Base-by-base conservation (phyloP, 2,797 vertebrate genomes). In the Gambusia yucatana region DNA sequence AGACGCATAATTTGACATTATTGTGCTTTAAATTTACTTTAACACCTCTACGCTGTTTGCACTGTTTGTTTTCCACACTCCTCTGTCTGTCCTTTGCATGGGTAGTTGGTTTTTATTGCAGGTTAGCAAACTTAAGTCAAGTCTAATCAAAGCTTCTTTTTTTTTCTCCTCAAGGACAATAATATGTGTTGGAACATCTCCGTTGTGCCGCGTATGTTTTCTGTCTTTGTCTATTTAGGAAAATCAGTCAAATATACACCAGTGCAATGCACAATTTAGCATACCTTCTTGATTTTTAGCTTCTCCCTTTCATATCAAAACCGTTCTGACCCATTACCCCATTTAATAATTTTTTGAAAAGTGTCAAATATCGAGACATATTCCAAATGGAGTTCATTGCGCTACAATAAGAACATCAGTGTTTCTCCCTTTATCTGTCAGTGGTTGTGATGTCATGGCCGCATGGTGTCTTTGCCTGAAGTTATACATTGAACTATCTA, bases 401-500 rank as follows among this genome's bases (percentile, higher is more conserved):
- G 28, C 43, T 71, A 16, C 28, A 28, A 16, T 20, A 28, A n/a
- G 22, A 41, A 41, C 25, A 43, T 69, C 65, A 6, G 39, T 47
- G 70, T 48, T 72, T 4, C 16, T 48, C 30, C 4, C 16, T 43
- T 43, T 43, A 57, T 28, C 43, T 47, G 41, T 46, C 55, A 61
- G 33, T 16, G 33, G 48, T 55, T 52, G 13, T 73, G 55, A n/a
- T 39, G 48, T 73, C 75, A 84, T 76, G 70, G 43, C 82, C 87
- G 81, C 85, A 89, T 85, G 78, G 75, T 50, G 77, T 80, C 77
- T 77, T 80, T 82, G 76, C 78, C 20, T 44, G 71, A n/a, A 33
- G 83, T 82, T 83, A 88, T 87, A 92, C 84, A 85, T 85, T 83
- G 77, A 69, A 48, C 72, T 78, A 87, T 93, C 76, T 86, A 93